These are phyloP conservation scores for Octomys mimax DNA, from an alignment of 2,797 vertebrate genomes.

Conservation along the genomic window DNA sequence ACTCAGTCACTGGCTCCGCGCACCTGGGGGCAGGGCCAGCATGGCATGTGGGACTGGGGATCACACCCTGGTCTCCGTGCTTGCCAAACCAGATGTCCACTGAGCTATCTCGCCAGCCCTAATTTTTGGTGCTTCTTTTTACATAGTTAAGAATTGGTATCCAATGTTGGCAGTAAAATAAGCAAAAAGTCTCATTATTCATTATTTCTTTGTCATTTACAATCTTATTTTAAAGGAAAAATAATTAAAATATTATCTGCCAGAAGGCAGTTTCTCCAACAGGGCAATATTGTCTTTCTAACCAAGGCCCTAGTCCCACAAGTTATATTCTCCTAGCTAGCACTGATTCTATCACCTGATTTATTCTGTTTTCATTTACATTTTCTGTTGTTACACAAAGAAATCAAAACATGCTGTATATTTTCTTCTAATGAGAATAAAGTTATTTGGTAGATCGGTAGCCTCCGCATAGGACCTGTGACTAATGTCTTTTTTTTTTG, in stretches of 20 bases:
- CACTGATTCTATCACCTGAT: not conserved
- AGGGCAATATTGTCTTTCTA: not conserved
- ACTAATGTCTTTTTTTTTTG: not conserved
- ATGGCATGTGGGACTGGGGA: too few relatives aligned
- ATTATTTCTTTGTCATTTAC: not conserved
- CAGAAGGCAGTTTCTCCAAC: not conserved
- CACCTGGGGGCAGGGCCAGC: too few relatives aligned
- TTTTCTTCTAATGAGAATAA: not conserved
- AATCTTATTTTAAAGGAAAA: not conserved
- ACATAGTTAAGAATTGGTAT: slow-evolving; percentile 3
- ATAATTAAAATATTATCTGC: not conserved
- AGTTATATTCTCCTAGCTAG: not conserved
- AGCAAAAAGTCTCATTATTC: not conserved
- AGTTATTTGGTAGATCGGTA: not conserved
- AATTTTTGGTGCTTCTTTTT: not conserved
- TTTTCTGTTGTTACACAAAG: not conserved
- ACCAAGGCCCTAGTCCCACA: not conserved
- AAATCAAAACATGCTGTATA: not conserved
- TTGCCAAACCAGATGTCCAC: too few relatives aligned
- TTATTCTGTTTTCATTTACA: not conserved
- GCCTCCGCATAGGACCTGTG: not conserved
- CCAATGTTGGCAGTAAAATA: not conserved
- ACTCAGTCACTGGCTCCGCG: too few relatives aligned
- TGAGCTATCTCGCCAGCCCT: too few relatives aligned
- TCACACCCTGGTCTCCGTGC: too few relatives aligned